Conservation (phyloP, 2,113 vertebrate species). For the Pycnonotus jocosus region DNA sequence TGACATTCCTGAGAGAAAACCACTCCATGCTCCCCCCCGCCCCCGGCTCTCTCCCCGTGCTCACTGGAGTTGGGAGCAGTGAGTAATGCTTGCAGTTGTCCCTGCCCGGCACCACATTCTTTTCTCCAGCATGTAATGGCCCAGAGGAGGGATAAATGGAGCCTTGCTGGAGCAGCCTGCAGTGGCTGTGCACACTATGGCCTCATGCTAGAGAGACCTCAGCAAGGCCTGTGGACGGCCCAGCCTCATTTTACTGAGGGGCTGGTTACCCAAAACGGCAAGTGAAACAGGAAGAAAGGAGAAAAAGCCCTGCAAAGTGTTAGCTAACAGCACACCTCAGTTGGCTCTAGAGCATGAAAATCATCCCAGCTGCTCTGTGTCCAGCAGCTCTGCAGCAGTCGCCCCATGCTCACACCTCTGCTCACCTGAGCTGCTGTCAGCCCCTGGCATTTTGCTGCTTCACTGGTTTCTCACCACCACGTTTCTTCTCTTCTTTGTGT, state of each 20-base stretch:
- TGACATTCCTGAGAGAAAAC: not conserved
- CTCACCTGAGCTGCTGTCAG: not conserved
- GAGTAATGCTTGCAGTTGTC: conserved; percentile 26
- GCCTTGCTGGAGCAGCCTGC: not conserved
- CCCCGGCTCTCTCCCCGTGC: not conserved
- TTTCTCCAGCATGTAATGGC: conserved; percentile 57
- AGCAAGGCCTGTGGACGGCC: not conserved
- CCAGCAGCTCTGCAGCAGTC: not conserved
- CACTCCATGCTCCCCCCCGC: not conserved
- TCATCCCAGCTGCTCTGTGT: accelerated
- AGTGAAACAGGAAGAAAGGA: not conserved
- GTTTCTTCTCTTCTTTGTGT: not conserved
- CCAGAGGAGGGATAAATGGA: conserved; percentile 40
- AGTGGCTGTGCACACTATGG: not conserved
- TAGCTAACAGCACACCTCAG: not conserved
- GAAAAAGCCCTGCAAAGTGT: not conserved
- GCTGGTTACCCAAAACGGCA: not conserved
- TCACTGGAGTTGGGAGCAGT: not conserved
- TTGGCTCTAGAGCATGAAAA: not conserved
- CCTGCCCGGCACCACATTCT: not conserved
- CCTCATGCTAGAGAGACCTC: accelerated
- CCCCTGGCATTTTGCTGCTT: not conserved
- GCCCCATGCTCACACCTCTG: not conserved
- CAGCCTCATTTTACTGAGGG: not conserved
- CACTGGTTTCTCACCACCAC: not conserved